phyloP scores from a whole-genome alignment of 1,140 invertebrate species.

The Macrotrachela quadricornifera region DNA sequence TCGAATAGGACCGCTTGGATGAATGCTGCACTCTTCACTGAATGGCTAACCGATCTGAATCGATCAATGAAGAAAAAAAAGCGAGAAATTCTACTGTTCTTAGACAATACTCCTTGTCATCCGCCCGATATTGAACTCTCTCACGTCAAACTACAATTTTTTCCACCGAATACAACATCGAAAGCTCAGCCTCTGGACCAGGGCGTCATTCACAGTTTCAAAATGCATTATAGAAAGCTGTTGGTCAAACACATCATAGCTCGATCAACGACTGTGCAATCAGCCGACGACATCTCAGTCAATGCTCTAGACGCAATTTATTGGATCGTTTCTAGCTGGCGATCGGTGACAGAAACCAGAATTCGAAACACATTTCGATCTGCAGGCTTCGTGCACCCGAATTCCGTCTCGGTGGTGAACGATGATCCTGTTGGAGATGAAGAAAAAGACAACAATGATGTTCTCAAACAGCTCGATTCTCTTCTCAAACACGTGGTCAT shows the following conservation, averaged over 20 bases:
- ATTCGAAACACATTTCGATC: too few relatives aligned
- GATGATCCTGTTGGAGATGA: too few relatives aligned
- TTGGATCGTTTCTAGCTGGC: too few relatives aligned
- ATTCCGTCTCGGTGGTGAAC: too few relatives aligned
- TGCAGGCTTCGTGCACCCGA: too few relatives aligned
- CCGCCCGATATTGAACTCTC: background rate
- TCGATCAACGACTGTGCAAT: too few relatives aligned
- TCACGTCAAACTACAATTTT: background rate
- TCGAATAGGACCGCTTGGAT: background rate
- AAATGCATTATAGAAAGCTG: slow-evolving; percentile 5
- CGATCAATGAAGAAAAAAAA: background rate
- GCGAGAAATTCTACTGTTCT: background rate
- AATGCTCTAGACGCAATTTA: too few relatives aligned
- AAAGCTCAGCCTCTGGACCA: slow-evolving; percentile 12
- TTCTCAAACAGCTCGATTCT: too few relatives aligned
- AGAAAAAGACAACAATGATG: too few relatives aligned
- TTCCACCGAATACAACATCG: slow-evolving; percentile 5
- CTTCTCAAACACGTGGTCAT: too few relatives aligned
- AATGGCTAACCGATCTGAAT: background rate
- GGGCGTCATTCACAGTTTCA: slow-evolving; percentile 10
- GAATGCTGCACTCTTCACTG: background rate
- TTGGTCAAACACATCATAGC: background rate
- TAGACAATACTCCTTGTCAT: background rate
- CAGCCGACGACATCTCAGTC: too few relatives aligned
- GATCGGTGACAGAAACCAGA: too few relatives aligned